phyloP scores from a whole-genome alignment of 2,113 vertebrate genomes.

The Amazona guildingii region DNA sequence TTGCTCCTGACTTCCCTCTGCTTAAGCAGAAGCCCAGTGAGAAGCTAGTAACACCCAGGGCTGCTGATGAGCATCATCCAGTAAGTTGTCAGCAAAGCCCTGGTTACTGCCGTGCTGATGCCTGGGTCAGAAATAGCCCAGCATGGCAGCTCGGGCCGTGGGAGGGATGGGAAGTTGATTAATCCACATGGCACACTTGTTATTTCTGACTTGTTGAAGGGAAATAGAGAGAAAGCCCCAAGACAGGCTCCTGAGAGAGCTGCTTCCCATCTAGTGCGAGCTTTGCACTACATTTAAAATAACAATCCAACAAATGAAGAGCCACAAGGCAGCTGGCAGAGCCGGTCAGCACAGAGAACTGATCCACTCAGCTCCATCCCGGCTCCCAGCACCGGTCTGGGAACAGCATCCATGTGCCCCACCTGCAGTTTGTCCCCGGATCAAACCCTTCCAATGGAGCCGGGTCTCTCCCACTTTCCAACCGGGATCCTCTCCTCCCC shows the following conservation, averaged over 20 bases:
- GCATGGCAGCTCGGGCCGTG: background rate
- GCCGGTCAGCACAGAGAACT: accelerated
- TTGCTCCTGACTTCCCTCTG: accelerated
- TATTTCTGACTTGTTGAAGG: background rate
- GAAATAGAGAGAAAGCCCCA: background rate
- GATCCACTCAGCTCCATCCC: background rate
- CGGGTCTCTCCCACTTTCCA: accelerated
- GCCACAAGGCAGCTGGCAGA: accelerated
- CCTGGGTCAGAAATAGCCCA: background rate
- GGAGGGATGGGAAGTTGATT: background rate
- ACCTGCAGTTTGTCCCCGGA: background rate
- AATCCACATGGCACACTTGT: background rate
- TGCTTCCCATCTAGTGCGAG: accelerated
- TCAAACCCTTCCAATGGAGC: accelerated
- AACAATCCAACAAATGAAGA: background rate
- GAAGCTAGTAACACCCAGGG: background rate
- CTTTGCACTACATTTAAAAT: background rate
- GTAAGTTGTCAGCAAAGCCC: background rate
- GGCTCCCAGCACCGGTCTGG: accelerated
- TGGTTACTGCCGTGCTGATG: background rate
- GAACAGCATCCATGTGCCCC: accelerated
- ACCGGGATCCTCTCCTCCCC: accelerated
- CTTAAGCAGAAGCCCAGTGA: background rate
- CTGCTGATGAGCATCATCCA: background rate
- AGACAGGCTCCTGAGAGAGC: background rate